These are phyloP conservation scores for Nomada ruficornis DNA, from an alignment of 2,888 invertebrate species.

Conservation along the genomic window DNA sequence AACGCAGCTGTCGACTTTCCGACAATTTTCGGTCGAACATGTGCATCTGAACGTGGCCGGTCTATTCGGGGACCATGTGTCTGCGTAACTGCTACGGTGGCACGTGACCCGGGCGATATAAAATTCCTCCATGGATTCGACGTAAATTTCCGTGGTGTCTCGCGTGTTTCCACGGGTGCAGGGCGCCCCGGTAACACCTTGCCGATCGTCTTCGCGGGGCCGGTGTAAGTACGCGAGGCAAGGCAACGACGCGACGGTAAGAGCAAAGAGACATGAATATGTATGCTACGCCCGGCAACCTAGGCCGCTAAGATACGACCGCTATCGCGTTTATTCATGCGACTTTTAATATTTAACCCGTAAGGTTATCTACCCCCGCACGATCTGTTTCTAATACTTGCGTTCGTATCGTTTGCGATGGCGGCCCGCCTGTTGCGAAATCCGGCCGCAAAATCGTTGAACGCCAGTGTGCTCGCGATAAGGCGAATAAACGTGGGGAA, in stretches of 20 bases:
- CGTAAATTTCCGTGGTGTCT: conserved; percentile 64
- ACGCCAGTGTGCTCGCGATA: background rate
- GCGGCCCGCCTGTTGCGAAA: conserved; percentile 13
- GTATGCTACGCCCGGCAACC: conserved; percentile 71
- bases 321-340: conserved; percentile 79
- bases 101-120: conserved; percentile 60
- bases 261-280: conserved; percentile 76
- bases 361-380: conserved; percentile 73
- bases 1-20: conserved; percentile 48
- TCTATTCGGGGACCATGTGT: conserved; percentile 3
- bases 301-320: conserved; percentile 75
- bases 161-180: conserved; percentile 63
- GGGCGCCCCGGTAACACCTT: conserved; percentile 46
- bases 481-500: background rate
- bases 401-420: conserved; percentile 15
- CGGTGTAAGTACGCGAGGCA: conserved; percentile 40
- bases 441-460: conserved; percentile 3
- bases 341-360: conserved; percentile 81
- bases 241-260: conserved; percentile 34
- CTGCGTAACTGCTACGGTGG: conserved; percentile 3
- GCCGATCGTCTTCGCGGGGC: conserved; percentile 53
- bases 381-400: conserved; percentile 71
- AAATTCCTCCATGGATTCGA: conserved; percentile 56
- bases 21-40: conserved; percentile 34
- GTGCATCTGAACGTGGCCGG: background rate